Evolutionary conservation across 2,113 vertebrate species (phyloP).

Genomic region (Cryptomyrus ogoouensis): DNA sequence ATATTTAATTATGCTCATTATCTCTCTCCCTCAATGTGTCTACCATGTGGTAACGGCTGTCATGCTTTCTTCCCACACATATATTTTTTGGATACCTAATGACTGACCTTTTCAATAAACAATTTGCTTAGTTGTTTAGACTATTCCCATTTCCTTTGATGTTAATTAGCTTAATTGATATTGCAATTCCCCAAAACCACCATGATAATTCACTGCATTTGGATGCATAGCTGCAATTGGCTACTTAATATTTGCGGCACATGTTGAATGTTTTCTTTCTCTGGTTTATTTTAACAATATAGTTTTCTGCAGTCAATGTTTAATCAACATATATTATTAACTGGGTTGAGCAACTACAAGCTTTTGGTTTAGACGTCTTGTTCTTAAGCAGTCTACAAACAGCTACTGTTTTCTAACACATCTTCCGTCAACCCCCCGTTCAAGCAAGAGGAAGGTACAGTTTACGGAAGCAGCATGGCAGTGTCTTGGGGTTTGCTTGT

Average conservation of each 20-base stretch:
- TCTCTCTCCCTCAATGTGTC: not conserved
- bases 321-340: not conserved
- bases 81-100: not conserved
- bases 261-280: not conserved
- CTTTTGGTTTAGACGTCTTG: not conserved
- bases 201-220: not conserved
- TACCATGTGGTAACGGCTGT: not conserved
- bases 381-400: not conserved
- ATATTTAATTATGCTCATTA: constrained; percentile 5
- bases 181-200: not conserved
- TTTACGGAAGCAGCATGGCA: not conserved
- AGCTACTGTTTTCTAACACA: not conserved
- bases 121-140: constrained; percentile 17
- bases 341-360: not conserved
- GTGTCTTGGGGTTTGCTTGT: not conserved
- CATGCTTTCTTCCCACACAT: not conserved
- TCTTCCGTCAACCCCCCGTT: not conserved
- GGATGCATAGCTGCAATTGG: not conserved
- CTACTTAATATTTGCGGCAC: not conserved
- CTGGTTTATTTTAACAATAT: not conserved
- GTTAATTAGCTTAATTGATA: not conserved
- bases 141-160: not conserved
- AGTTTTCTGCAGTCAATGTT: not conserved
- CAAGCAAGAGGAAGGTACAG: not conserved
- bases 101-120: constrained; percentile 13